Conservation (phyloP, 2,888 invertebrate species). For the Chrysolina americana region DNA sequence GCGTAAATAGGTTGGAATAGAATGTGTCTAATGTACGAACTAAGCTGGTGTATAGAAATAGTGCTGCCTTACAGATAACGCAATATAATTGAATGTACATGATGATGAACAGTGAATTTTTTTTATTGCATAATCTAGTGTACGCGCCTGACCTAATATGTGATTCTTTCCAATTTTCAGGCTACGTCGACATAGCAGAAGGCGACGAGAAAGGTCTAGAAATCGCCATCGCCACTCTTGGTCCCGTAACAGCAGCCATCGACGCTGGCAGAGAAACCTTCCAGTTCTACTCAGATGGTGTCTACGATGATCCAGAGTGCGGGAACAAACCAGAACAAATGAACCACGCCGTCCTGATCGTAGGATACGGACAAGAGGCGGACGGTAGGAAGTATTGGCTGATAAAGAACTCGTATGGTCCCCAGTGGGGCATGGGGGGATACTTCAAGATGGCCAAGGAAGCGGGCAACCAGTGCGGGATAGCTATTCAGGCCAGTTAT, state of each 20-base stretch:
- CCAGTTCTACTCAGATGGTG: conserved; percentile 87
- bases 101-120: no score
- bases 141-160: not conserved
- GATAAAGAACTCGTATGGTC: conserved; percentile 80
- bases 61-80: no score
- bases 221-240: conserved; percentile 86
- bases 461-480: conserved; percentile 84
- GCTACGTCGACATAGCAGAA: conserved; percentile 81
- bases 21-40: no score
- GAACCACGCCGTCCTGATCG: conserved; percentile 88
- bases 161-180: conserved; percentile 69
- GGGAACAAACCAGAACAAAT: conserved; percentile 73
- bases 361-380: conserved; percentile 82
- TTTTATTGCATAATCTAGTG: no score
- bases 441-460: conserved; percentile 64
- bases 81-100: no score
- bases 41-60: no score
- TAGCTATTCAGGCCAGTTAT: conserved; percentile 85
- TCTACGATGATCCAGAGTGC: conserved; percentile 87
- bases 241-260: conserved; percentile 91
- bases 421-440: conserved; percentile 64
- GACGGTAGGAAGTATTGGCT: conserved; percentile 79
- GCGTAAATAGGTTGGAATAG: no score
- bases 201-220: conserved; percentile 83
- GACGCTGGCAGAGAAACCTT: conserved; percentile 89